Evolutionary conservation across 2,113 vertebrate genomes (phyloP).

Genomic region (Poeciliopsis turrubarensis): DNA sequence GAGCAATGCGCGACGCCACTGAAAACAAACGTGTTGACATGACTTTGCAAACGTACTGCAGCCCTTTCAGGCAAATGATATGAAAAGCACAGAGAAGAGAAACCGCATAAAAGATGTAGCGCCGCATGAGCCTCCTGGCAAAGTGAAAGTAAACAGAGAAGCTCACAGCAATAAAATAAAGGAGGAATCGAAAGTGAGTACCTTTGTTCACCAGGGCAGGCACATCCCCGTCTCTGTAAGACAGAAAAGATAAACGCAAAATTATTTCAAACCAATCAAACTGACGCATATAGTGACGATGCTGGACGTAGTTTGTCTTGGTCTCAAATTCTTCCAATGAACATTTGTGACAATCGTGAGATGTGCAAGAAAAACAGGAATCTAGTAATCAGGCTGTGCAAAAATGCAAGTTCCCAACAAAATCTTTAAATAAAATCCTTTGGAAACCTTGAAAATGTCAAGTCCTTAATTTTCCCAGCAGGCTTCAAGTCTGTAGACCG

Average conservation of each 20-base stretch:
- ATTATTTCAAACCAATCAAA: not conserved
- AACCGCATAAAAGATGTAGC: too few species aligned
- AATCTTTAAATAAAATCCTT: too few species aligned
- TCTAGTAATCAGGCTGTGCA: not conserved
- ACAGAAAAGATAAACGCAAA: conserved; percentile 31
- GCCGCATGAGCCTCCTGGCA: not conserved
- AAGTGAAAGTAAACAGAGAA: conserved; percentile 9
- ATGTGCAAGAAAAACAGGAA: conserved; percentile 53
- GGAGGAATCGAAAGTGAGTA: conserved; percentile 31
- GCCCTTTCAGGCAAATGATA: conserved; percentile 35
- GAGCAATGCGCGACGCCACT: not conserved
- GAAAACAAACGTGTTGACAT: not conserved
- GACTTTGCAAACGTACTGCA: conserved; percentile 3
- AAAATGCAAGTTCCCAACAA: too few species aligned
- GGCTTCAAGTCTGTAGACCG: too few species aligned
- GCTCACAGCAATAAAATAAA: not conserved
- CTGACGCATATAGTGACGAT: not conserved
- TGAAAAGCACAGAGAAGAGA: conserved; percentile 25
- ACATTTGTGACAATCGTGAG: not conserved
- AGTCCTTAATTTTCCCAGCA: too few species aligned
- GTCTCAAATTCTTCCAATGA: conserved; percentile 32
- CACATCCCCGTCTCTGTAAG: conserved; percentile 69
- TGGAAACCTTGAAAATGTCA: too few species aligned
- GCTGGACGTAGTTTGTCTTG: not conserved
- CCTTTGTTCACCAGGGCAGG: conserved; percentile 71